Evolutionary conservation across 1,140 invertebrate genomes (phyloP), one percentile per base, ranked within the genome.

Genomic region (Hycleus phaleratus): DNA sequence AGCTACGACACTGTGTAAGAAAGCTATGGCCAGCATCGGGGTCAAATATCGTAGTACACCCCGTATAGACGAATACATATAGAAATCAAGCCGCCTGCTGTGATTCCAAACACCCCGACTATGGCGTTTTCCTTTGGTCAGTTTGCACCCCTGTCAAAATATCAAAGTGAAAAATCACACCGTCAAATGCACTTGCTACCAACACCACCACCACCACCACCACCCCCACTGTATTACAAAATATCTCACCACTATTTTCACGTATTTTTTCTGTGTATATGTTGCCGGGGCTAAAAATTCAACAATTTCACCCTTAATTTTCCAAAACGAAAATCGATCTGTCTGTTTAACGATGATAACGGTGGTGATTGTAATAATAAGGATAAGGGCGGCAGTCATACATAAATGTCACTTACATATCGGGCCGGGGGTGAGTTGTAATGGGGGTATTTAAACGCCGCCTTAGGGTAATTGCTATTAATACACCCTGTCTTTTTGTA

Each of bases 401-500:
- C 64, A 68, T 68, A 66, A 68, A 68, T 63, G 67, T 68, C 67
- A 68, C 62, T 62, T 61, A 64, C 67, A 68, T 55, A 59, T 60
- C 49, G 54, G 18, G 51, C 48, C 57, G 44, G 56, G 63, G 62
- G 60, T 50, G 53, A 63, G 48, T 56, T 53, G 59, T 62, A 60
- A 65, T 59, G 58, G 66, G 32, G 57, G 60, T 65, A 65, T 65
- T 66, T 65, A 68, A 63, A 63, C 62, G 66, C 58, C 66, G 66
- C 67, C 65, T 67, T 61, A 54, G 67, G 64, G 65, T 68, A 68
- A 68, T 68, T 68, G 65, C 61, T 61, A 64, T 68, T 68, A 68
- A 68, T 68, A 65, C 18, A 18, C 18, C 18, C 18, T 18, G 18
- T 18, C 18, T 18, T 18, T 18, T 18, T 18, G 18, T 18, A 18